phyloP scores from a whole-genome alignment of 2,113 vertebrate species.

The Myanophis thanlyinensis region DNA sequence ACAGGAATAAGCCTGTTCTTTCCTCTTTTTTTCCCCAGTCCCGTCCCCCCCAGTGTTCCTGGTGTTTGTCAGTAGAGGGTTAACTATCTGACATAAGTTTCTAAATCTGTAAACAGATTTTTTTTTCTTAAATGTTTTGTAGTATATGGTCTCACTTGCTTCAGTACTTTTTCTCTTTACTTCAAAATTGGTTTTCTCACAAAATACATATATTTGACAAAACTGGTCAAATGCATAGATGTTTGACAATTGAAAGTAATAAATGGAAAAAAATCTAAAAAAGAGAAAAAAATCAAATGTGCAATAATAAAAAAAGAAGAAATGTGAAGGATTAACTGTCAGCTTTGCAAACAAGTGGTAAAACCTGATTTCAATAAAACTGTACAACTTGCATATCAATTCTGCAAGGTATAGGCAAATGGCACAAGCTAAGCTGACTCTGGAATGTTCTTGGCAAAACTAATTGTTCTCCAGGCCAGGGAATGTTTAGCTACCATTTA shows the following conservation, averaged over 20 bases:
- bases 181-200: conserved; percentile 1
- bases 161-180: neutral
- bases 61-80: neutral
- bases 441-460: neutral
- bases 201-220: neutral
- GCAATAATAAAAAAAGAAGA: neutral
- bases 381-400: neutral
- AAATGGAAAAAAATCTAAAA: neutral
- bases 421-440: neutral
- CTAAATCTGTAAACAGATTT: conserved; percentile 3
- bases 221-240: neutral
- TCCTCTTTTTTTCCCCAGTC: neutral
- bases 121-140: neutral
- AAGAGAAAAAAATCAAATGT: neutral
- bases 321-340: neutral
- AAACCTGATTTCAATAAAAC: neutral
- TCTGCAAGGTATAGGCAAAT: neutral
- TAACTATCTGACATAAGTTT: neutral
- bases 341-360: neutral
- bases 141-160: neutral
- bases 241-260: neutral
- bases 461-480: neutral
- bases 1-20: neutral
- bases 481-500: neutral
- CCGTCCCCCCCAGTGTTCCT: neutral